A percentile compares a stretch with the other conserved stretches of the same genome.
These are phyloP conservation scores for Elachura formosa DNA, from an alignment of 2,113 vertebrate genomes.

Conservation along the genomic window DNA sequence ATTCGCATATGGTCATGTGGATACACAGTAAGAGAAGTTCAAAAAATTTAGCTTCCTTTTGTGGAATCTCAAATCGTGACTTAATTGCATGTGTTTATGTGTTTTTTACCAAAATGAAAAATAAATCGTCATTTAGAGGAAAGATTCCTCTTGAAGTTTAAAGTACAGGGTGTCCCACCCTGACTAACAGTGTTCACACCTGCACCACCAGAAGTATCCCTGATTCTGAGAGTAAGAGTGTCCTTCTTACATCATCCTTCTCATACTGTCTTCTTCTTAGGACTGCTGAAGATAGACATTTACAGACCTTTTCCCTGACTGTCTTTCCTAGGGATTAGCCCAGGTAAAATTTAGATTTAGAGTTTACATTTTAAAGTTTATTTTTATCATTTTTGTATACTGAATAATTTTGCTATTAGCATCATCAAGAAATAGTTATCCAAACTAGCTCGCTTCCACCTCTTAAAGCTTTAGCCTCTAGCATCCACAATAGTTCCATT, in stretches of 20 bases:
- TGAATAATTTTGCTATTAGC: background rate
- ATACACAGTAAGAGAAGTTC: background rate
- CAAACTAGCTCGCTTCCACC: background rate
- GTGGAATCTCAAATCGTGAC: background rate
- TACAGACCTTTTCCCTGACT: background rate
- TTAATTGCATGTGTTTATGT: background rate
- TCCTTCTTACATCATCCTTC: background rate
- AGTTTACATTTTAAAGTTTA: background rate
- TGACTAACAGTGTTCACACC: background rate
- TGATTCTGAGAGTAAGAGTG: background rate
- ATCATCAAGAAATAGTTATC: background rate
- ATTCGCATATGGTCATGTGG: background rate
- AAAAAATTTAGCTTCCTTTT: background rate
- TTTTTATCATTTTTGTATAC: background rate
- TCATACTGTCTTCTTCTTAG: background rate
- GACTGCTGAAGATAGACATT: background rate
- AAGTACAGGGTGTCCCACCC: background rate
- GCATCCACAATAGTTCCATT: background rate
- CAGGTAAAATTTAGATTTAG: background rate
- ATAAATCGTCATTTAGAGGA: background rate
- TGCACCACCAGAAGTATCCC: background rate
- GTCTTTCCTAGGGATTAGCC: background rate
- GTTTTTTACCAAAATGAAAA: background rate
- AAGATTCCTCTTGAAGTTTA: background rate
- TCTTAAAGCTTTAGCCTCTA: background rate